Evolutionary conservation across 2,888 invertebrate genomes (phyloP), one percentile per base, ranked within the genome.

Genomic region (Cataglyphis altisquamis): DNA sequence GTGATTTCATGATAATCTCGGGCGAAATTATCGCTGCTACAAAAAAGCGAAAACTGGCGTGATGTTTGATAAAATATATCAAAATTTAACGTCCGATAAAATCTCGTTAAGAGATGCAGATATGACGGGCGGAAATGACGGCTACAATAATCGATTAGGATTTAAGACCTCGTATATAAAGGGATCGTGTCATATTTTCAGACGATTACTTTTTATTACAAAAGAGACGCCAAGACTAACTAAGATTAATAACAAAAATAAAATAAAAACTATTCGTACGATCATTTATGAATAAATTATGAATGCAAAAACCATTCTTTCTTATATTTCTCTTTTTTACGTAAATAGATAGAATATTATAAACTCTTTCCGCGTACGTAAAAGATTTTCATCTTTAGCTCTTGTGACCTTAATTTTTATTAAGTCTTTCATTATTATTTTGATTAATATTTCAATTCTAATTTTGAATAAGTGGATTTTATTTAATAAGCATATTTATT

Each of bases 171-270:
- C 8, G 3, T n/a, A n/a, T 3, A 15, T 77, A 41, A 70, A 55
- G 45, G 21, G 70, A 12, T 21, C 70, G 45, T 70, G 12, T 25
- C 32, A 62, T 32, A 70, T 62, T 80, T 70, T 72, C 32, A 21
- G 10, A 8, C 57, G 2, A 9, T 60, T 25, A 45, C 3, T 60
- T 60, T 60, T 70, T 66, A 70, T 70, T n/a, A 60, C 12, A 1
- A 70, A 12, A 68, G 29, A 78, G 45, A 70, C 21, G 68, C 60
- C 60, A 60, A 70, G 18, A 45, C 8, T 12, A 12, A 39, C 60
- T 48, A 78, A 70, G 41, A 57, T 60, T 32, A 60, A 70, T 70
- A 80, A 45, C 48, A 36, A 60, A 60, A 45, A 48, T 25, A 18
- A 5, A 6, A n/a, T 21, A 36, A 21, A 3, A 32, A 6, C 9